Conservation (phyloP, 1,140 invertebrate genomes). For the Bombus vancouverensis region DNA sequence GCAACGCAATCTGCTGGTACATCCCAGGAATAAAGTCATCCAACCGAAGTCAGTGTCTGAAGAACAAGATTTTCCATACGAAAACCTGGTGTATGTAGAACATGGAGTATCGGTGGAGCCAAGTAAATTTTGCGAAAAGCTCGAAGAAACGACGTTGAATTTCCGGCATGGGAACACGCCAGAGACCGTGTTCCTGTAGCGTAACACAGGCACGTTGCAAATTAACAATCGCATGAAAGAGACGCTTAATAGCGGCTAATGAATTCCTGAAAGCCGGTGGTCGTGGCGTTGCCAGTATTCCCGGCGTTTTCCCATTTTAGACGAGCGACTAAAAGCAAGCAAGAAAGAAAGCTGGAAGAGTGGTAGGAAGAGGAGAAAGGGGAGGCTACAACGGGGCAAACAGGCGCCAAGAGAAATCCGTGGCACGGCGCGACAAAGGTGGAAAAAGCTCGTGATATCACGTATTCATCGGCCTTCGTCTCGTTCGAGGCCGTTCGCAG, state of each 20-base stretch:
- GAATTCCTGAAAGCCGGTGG: slow-evolving; percentile 19
- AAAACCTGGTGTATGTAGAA: neutral
- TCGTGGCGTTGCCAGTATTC: slow-evolving; percentile 1
- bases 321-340: neutral
- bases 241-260: slow-evolving; percentile 41
- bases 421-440: neutral
- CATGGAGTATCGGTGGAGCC: neutral
- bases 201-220: slow-evolving; percentile 1
- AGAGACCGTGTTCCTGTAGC: neutral
- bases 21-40: too few species aligned
- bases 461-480: slow-evolving; percentile 42
- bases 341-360: neutral
- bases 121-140: neutral
- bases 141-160: neutral
- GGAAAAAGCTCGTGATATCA: slow-evolving; percentile 36
- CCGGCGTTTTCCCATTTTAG: neutral
- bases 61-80: neutral
- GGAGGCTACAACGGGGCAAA: too few species aligned
- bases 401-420: neutral
- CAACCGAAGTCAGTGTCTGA: too few species aligned
- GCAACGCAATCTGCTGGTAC: too few species aligned
- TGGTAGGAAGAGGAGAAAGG: too few species aligned
- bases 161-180: neutral
- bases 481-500: slow-evolving; percentile 8
- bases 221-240: slow-evolving; percentile 33